These are phyloP conservation scores for Rhagologus leucostigma DNA, from an alignment of 2,113 vertebrate species.

Conservation along the genomic window DNA sequence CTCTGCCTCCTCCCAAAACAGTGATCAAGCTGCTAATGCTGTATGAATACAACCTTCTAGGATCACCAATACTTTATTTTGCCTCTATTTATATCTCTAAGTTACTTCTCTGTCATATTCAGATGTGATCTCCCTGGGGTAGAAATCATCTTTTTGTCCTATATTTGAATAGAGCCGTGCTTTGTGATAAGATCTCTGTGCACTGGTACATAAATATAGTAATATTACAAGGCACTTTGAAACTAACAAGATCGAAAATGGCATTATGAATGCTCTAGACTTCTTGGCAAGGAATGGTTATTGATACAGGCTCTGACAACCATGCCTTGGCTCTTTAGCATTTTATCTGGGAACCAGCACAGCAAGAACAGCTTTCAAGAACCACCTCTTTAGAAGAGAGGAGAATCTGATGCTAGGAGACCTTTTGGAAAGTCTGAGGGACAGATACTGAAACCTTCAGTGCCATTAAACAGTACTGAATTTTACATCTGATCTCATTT, in stretches of 20 bases:
- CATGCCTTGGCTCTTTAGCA: not conserved
- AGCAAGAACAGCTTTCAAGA: not conserved
- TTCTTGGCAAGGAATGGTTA: not conserved
- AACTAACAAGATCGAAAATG: not conserved
- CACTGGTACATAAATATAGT: not conserved
- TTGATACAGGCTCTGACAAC: not conserved
- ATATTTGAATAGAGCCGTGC: not conserved
- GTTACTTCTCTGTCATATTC: not conserved
- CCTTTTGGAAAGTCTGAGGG: not conserved
- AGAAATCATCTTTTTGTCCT: not conserved
- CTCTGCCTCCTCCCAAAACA: not conserved
- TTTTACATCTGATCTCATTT: slow-evolving; percentile 4
- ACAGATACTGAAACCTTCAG: not conserved
- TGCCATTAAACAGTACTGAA: not conserved
- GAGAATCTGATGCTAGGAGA: not conserved
- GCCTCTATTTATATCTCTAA: not conserved
- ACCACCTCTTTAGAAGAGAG: not conserved
- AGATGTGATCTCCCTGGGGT: not conserved
- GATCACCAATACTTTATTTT: not conserved
- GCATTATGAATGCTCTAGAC: not conserved
- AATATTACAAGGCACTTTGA: not conserved
- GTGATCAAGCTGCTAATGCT: not conserved
- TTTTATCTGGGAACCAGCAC: not conserved
- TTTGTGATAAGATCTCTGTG: not conserved
- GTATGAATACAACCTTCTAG: not conserved